Evolutionary conservation across 1,140 invertebrate species (phyloP).

Genomic region (Trichonephila inaurata): DNA sequence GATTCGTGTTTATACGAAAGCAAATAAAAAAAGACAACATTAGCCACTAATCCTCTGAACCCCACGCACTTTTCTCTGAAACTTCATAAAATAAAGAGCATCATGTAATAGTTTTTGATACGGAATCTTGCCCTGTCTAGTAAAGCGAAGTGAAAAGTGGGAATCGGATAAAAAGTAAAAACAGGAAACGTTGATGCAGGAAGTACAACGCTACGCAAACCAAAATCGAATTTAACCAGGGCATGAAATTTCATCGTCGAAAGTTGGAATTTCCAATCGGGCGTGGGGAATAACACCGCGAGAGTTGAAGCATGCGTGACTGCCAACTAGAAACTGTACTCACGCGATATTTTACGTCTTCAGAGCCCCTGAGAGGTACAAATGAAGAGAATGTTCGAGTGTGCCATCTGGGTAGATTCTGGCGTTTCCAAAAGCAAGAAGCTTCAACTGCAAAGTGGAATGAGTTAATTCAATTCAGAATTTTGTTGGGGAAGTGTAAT

Average conservation of each 20-base stretch:
- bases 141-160: not conserved
- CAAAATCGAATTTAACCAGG: constrained; percentile 71
- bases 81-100: not conserved
- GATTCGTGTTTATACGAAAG: too few relatives aligned
- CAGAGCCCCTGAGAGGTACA: constrained; percentile 40
- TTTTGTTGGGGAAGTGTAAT: not conserved
- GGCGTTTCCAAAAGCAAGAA: not conserved
- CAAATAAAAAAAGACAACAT: too few relatives aligned
- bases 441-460: constrained; percentile 11
- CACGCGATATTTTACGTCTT: constrained; percentile 71
- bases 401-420: constrained; percentile 38
- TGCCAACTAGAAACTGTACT: constrained; percentile 45
- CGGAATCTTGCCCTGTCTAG: not conserved
- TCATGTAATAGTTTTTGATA: not conserved
- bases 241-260: constrained; percentile 71
- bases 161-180: constrained; percentile 21
- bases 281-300: constrained; percentile 4
- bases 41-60: not conserved
- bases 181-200: constrained; percentile 5
- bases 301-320: constrained; percentile 61
- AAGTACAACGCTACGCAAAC: constrained; percentile 20
- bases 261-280: constrained; percentile 65
- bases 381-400: constrained; percentile 64
- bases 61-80: not conserved
- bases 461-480: constrained; percentile 12